These are phyloP conservation scores for Melanotaenia pygmaea DNA, from an alignment of 2,797 vertebrate species.

Conservation along the genomic window DNA sequence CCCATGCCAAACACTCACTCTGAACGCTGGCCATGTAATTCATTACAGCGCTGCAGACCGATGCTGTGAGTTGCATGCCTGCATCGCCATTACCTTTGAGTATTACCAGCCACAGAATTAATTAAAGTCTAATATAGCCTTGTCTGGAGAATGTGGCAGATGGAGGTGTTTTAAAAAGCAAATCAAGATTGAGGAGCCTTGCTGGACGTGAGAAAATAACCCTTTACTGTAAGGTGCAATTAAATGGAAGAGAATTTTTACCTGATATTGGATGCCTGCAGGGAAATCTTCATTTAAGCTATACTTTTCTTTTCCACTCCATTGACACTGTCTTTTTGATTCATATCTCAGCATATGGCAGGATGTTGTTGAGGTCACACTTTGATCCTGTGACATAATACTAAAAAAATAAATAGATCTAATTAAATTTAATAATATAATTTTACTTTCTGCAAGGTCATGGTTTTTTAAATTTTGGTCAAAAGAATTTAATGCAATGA, in stretches of 20 bases:
- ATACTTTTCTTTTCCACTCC: constrained; percentile 74
- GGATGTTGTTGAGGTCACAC: constrained; percentile 27
- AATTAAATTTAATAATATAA: neutral
- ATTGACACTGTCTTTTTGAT: constrained; percentile 25
- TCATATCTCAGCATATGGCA: constrained; percentile 45
- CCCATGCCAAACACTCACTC: constrained; percentile 28
- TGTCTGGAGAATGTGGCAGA: constrained; percentile 76
- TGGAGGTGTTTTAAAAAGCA: constrained; percentile 76
- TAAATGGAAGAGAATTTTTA: constrained; percentile 75
- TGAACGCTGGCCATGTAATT: constrained; percentile 64
- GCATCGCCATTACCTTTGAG: constrained; percentile 58
- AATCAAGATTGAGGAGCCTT: constrained; percentile 74
- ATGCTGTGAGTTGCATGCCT: constrained; percentile 53
- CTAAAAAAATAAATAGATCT: too few relatives aligned
- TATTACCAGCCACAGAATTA: constrained; percentile 80
- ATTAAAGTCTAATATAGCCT: constrained; percentile 81
- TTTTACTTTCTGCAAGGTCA: neutral
- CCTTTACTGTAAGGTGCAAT: constrained; percentile 78
- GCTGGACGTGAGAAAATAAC: constrained; percentile 77
- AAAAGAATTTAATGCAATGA: neutral
- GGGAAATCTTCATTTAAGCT: constrained; percentile 79
- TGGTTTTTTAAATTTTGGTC: neutral
- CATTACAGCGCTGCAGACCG: constrained; percentile 55
- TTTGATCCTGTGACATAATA: constrained; percentile 14
- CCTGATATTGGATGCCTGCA: constrained; percentile 71